Evolutionary conservation across 2,888 invertebrate species (phyloP), one percentile per base, ranked within the genome.

Genomic region (Phyllotreta cruciferae): DNA sequence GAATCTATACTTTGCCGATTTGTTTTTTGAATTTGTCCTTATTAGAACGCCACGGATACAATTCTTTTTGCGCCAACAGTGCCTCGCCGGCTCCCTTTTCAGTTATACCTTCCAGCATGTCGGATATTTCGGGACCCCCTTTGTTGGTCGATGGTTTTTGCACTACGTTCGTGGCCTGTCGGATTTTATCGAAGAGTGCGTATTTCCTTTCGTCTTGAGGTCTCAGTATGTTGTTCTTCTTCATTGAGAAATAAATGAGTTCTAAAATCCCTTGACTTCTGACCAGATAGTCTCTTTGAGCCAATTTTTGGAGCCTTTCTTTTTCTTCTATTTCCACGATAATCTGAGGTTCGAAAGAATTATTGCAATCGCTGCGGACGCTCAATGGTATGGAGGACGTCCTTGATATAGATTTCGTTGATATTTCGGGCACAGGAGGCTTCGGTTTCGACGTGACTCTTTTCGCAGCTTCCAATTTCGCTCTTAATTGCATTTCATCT

Each of bases 301-400:
- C 87, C 66, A 91, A 77, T 64, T 84, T 80, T 69, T 85, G 86
- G 50, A 88, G 77, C 2, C 91, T 84, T 73, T 92, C 87, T 11
- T 88, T 85, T 76, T 93, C 93, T 74, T 93, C 93, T 8, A 87
- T 81, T 77, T 88, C 86, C 64, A 87, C 81, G 72, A 90, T 87
- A n/a, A 84, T 84, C 73, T 87, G 87, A 0, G 90, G 89, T 72
- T 87, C 86, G 76, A 86, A 89, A 0, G 88, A 87, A 73, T 83
- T 78, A 45, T 69, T 70, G 11, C 67, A 55, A 24, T 64, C 66
- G 14, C 60, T 50, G 42, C 63, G 62, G 1, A 64, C 14, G 11
- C 57, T 65, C 4, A 70, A 34, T 0, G 70, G 66, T n/a, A 66
- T 53, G 3, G 69, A 61, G 4, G 71, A 62, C 10, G 64, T 38